Evolutionary conservation across 2,888 invertebrate genomes (phyloP).

Genomic region (Melinaea menophilus): DNA sequence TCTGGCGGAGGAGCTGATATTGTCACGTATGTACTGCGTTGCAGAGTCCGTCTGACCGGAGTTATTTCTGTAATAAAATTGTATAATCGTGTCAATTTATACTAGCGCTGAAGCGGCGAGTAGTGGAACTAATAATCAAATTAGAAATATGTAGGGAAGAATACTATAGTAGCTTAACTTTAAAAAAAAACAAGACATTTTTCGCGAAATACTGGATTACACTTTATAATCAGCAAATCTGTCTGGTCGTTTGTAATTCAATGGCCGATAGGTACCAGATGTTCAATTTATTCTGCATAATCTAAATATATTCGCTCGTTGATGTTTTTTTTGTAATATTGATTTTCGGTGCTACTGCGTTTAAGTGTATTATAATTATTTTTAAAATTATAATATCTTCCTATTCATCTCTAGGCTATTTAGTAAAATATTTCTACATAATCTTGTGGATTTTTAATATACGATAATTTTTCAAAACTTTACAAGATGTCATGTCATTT

Average conservation of each 20-base stretch:
- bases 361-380: too few relatives aligned
- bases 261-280: conserved; percentile 32
- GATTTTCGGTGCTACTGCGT: background rate
- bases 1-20: conserved; percentile 76
- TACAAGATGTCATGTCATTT: too few relatives aligned
- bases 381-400: too few relatives aligned
- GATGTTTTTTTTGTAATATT: conserved; percentile 13
- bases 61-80: conserved; percentile 43
- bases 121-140: background rate
- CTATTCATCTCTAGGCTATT: too few relatives aligned
- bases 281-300: conserved; percentile 33
- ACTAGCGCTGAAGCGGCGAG: background rate
- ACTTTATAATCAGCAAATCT: conserved; percentile 40
- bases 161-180: background rate
- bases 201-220: conserved; percentile 35
- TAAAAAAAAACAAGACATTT: conserved; percentile 6
- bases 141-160: background rate
- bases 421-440: too few relatives aligned
- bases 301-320: conserved; percentile 5
- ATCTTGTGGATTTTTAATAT: too few relatives aligned
- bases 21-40: conserved; percentile 65
- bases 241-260: conserved; percentile 43
- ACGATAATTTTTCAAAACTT: too few relatives aligned
- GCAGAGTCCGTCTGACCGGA: conserved; percentile 33
- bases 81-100: background rate